Conservation (phyloP, 2,888 invertebrate genomes). For the Geotrupes spiniger region DNA sequence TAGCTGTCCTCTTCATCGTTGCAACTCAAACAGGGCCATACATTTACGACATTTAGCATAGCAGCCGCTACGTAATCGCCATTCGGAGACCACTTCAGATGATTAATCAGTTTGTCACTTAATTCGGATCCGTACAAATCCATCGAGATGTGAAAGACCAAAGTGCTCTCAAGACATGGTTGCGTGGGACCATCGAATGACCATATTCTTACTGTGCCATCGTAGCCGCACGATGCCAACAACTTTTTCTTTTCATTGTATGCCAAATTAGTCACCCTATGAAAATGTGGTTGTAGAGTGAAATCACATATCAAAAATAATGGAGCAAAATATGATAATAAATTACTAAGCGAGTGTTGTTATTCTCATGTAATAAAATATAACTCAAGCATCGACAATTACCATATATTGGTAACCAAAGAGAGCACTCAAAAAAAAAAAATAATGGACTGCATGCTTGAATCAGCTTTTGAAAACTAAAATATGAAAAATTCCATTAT, state of each 20-base stretch:
- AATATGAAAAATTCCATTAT: too few relatives aligned
- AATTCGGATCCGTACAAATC: slow-evolving; percentile 52
- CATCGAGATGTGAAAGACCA: slow-evolving; percentile 54
- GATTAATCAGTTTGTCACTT: slow-evolving; percentile 50
- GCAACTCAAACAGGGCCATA: slow-evolving; percentile 54
- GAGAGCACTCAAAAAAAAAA: too few relatives aligned
- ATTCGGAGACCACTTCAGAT: slow-evolving; percentile 55
- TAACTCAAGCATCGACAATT: too few relatives aligned
- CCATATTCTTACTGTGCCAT: slow-evolving; percentile 63
- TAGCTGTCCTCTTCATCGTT: slow-evolving; percentile 34
- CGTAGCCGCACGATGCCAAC: slow-evolving; percentile 59
- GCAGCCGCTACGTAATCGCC: slow-evolving; percentile 57
- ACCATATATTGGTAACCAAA: too few relatives aligned
- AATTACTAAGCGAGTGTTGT: too few relatives aligned
- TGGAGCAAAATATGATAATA: too few relatives aligned
- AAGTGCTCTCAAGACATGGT: slow-evolving; percentile 52
- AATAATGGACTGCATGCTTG: too few relatives aligned
- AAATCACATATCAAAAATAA: background rate
- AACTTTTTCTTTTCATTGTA: slow-evolving; percentile 51
- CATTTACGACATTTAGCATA: slow-evolving; percentile 58
- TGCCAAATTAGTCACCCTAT: slow-evolving; percentile 45
- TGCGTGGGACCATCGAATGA: slow-evolving; percentile 46
- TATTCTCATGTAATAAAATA: too few relatives aligned
- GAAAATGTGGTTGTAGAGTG: background rate
- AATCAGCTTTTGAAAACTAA: too few relatives aligned